These are phyloP conservation scores for Macquaria australasica DNA, from an alignment of 2,113 vertebrate genomes.

Conservation along the genomic window DNA sequence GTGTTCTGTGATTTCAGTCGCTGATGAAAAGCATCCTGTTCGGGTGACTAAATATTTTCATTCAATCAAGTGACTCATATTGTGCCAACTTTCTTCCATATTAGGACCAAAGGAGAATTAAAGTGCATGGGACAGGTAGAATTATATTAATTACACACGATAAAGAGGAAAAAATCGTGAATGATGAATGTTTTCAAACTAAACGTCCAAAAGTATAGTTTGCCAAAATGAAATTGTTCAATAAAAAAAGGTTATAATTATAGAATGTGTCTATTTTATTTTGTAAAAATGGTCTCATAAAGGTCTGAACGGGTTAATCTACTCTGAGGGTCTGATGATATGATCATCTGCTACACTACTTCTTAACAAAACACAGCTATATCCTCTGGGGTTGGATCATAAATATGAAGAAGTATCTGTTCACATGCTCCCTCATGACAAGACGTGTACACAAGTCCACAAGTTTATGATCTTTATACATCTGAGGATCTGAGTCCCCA, in stretches of 20 bases:
- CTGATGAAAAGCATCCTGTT: slow-evolving; percentile 5
- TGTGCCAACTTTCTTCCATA: neutral
- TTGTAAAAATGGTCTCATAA: neutral
- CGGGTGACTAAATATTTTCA: slow-evolving; percentile 11
- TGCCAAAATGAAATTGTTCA: neutral
- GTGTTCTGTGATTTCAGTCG: neutral
- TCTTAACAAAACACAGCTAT: slow-evolving; percentile 59
- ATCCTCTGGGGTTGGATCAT: slow-evolving; percentile 70
- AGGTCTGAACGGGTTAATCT: slow-evolving; percentile 50
- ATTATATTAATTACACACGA: no score
- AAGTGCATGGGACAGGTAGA: neutral
- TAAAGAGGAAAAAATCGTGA: no score
- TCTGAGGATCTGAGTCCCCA: neutral
- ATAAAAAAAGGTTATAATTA: neutral
- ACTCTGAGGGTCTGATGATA: slow-evolving; percentile 55
- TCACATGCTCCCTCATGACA: slow-evolving; percentile 70
- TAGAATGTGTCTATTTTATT: neutral
- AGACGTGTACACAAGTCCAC: slow-evolving; percentile 5
- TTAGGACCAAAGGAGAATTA: slow-evolving; percentile 1
- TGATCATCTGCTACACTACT: slow-evolving; percentile 66
- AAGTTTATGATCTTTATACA: neutral
- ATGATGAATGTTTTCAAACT: no score
- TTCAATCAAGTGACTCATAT: neutral
- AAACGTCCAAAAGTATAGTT: neutral
- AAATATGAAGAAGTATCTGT: slow-evolving; percentile 67